phyloP scores from a whole-genome alignment of 2,888 invertebrate genomes.

The Xanthostigma xanthostigma region DNA sequence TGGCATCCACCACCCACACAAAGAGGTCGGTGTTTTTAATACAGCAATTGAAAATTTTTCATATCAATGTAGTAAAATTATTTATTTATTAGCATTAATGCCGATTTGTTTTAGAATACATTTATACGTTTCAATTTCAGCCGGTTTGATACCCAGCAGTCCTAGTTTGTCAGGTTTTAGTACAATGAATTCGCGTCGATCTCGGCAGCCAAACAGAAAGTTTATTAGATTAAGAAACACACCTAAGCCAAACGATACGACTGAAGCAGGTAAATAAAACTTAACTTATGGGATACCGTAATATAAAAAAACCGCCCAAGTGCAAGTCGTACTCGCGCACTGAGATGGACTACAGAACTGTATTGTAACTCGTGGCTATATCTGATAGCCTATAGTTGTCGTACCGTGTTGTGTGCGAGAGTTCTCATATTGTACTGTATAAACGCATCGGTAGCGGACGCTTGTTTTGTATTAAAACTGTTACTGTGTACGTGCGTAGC shows the following conservation, averaged over 20 bases:
- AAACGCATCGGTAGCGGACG: no score
- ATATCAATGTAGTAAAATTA: neutral
- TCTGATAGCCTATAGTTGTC: no score
- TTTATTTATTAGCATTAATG: neutral
- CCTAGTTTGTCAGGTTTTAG: constrained; percentile 38
- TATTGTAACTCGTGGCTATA: no score
- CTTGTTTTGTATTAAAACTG: no score
- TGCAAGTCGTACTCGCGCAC: no score
- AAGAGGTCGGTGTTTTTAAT: neutral
- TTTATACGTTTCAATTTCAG: neutral
- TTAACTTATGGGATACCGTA: no score
- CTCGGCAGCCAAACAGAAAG: constrained; percentile 25
- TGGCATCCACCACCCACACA: neutral
- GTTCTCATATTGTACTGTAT: no score
- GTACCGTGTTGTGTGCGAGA: no score
- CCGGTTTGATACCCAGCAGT: constrained; percentile 22
- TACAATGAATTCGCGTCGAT: constrained; percentile 38
- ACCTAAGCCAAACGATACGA: constrained; percentile 20
- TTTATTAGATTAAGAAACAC: constrained; percentile 34
- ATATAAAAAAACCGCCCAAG: no score
- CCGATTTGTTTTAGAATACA: neutral
- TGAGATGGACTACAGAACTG: no score
- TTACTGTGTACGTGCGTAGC: no score
- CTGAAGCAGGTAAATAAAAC: neutral
- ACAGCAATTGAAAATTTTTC: neutral